Percentiles rank a stretch among this genome's conserved stretches.
phyloP scores from a whole-genome alignment of 1,140 invertebrate genomes.

The Heliconius nattereri region DNA sequence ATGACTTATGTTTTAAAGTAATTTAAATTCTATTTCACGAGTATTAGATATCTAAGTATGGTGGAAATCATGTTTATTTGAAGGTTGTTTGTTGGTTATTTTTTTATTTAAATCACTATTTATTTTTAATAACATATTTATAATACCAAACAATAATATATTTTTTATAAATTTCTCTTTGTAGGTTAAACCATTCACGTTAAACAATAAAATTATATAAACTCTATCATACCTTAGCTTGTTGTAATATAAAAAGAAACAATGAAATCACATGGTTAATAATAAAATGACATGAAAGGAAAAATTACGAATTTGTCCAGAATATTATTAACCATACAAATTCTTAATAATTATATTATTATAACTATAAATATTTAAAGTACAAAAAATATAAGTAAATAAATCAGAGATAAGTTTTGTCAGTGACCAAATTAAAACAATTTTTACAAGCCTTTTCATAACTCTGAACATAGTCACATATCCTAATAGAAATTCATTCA shows the following conservation, averaged over 20 bases:
- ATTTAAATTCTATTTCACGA: not conserved
- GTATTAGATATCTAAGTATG: not conserved
- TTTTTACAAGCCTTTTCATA: not conserved
- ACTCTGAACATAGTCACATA: not conserved
- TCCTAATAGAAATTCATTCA: not conserved
- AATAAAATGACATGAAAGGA: not conserved
- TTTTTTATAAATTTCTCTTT: not conserved
- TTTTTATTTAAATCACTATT: not conserved
- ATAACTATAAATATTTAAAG: constrained; percentile 2
- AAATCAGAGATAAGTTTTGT: not conserved
- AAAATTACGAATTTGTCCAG: not conserved
- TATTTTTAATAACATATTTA: not conserved
- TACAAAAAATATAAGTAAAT: constrained; percentile 7
- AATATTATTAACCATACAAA: not conserved
- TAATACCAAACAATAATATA: not conserved
- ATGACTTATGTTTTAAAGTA: not conserved
- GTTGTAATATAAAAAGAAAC: not conserved
- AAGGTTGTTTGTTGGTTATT: not conserved
- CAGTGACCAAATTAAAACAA: not conserved
- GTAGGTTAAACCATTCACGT: not conserved
- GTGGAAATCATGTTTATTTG: not conserved
- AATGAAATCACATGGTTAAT: not conserved
- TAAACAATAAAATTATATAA: constrained; percentile 12
- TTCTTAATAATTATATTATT: not conserved
- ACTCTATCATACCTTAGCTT: not conserved